Evolutionary conservation across 1,140 invertebrate genomes (phyloP).

Genomic region (Dendroctonus valens): DNA sequence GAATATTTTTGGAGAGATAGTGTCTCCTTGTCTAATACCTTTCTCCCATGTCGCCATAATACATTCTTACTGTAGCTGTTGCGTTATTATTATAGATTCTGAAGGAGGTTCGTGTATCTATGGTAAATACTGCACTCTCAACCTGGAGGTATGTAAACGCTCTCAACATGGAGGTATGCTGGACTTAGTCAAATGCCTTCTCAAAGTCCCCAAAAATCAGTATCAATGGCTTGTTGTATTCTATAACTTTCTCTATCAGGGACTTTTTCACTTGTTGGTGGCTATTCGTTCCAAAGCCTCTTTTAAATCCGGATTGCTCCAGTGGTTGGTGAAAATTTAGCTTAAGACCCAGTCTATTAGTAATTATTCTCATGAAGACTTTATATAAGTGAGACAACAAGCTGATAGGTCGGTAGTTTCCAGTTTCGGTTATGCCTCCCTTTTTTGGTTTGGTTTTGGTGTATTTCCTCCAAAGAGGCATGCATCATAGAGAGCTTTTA

Average conservation of each 20-base stretch:
- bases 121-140: neutral
- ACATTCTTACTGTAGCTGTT: too few relatives aligned
- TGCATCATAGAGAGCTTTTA: neutral
- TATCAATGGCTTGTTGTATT: conserved; percentile 9
- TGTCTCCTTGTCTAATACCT: conserved; percentile 2
- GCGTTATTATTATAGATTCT: too few relatives aligned
- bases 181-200: neutral
- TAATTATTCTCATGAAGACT: too few relatives aligned
- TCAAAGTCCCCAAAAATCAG: neutral
- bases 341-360: too few relatives aligned
- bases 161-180: neutral
- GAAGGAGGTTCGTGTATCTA: neutral
- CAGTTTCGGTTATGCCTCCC: conserved; percentile 2
- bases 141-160: neutral
- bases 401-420: conserved; percentile 1
- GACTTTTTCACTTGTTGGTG: neutral
- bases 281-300: neutral
- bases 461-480: neutral
- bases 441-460: neutral
- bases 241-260: conserved; percentile 5
- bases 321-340: neutral
- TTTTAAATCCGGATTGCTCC: neutral
- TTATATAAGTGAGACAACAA: neutral
- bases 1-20: neutral
- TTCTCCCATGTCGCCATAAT: conserved; percentile 6